phyloP scores from a whole-genome alignment of 1,140 invertebrate species.

The Cyclina sinensis region DNA sequence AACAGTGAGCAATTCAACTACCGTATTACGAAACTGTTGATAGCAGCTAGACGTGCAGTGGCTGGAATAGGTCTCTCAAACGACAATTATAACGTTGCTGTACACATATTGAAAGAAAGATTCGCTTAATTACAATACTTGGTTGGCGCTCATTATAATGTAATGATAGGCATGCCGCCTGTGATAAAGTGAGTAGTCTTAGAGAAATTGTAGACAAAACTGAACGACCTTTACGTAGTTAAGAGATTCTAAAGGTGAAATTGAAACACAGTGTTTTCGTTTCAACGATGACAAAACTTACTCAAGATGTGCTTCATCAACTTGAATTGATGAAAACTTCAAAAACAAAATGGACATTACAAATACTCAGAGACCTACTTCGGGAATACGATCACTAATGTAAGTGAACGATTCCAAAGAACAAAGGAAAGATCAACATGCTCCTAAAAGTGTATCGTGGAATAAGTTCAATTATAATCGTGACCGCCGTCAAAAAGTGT shows the following conservation, averaged over 20 bases:
- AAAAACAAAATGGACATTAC: constrained; percentile 10
- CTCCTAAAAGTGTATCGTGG: too few relatives aligned
- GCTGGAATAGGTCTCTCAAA: constrained; percentile 16
- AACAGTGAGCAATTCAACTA: constrained; percentile 35
- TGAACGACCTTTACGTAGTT: constrained; percentile 23
- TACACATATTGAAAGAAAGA: constrained; percentile 46
- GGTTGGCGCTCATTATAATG: constrained; percentile 11
- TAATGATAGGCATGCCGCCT: not conserved
- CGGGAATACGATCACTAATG: too few relatives aligned
- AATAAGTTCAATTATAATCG: too few relatives aligned
- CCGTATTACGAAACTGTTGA: not conserved
- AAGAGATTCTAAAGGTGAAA: not conserved
- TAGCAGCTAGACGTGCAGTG: constrained; percentile 9
- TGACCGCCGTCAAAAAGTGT: too few relatives aligned
- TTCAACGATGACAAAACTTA: constrained; percentile 1
- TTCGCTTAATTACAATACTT: constrained; percentile 52
- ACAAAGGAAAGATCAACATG: too few relatives aligned
- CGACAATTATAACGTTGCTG: constrained; percentile 43
- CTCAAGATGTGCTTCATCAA: constrained; percentile 1
- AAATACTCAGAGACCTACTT: not conserved
- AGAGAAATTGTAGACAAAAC: not conserved
- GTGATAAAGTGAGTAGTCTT: not conserved
- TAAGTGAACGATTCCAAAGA: too few relatives aligned
- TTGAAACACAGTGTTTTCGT: constrained; percentile 31
- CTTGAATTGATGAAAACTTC: constrained; percentile 12